Base-by-base conservation (phyloP, 2,797 vertebrate species). In the Mormyrops attenuatus region DNA sequence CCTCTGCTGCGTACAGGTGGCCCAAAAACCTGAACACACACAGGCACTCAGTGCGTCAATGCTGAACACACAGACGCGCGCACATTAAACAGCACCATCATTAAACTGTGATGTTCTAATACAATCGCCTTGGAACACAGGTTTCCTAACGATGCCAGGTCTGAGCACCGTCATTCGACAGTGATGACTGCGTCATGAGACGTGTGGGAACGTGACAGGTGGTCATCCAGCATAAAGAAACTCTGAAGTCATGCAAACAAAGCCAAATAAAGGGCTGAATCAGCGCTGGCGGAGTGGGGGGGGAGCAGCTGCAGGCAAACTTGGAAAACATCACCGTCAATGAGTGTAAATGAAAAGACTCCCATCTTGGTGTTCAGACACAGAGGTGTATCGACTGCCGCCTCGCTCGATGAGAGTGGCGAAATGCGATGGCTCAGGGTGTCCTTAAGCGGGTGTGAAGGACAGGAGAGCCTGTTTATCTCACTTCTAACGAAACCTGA, bases 1-100 rank as follows among this genome's bases (percentile, higher is more conserved):
- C 98, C 95, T 99, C 99, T 90, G 99, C 98, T 26, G 98, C 99
- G 41, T 99, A 99, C 85, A 99, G 96, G 94, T 99, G 98, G 90
- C 99, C 99, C 2, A 99, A 95, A 94, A 99, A 99, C 95, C 98
- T 99, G 92, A 53, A 89, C 53, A 88, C 69, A 26, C 50, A 63
- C 86, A 53, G 50, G 13, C 5, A 6, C 15, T 55, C 22, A 3
- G 41, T 47, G 20, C 3, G 17, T 50, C n/a, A 26, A 49, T 50
- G 9, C 26, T 47, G 44, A 47, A 77, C 13, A 77, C 91, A 52
- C 89, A 92, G 92, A 90, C 89, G 55, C 89, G 85, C n/a, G 91
- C 73, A 84, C 6, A 91, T 20, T 88, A 26, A 44, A 69, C 22
- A 49, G 41, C 38, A 44, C 15, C 13, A 6, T 8, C 73, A 8